These are phyloP conservation scores for Julus scanicus DNA, from an alignment of 2,888 invertebrate species.

Conservation along the genomic window DNA sequence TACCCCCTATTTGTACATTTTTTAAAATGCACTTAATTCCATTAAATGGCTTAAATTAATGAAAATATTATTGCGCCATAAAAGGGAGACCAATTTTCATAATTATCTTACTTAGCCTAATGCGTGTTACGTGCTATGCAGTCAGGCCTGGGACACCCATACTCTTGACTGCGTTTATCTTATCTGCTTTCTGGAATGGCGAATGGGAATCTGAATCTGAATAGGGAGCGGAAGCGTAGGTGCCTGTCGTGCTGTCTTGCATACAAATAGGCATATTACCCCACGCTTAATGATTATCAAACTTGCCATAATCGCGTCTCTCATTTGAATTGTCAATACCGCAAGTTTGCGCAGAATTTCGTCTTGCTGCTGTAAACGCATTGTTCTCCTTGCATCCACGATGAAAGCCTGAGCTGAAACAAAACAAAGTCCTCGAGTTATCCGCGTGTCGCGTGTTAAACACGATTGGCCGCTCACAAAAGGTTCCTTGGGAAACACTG, in stretches of 20 bases:
- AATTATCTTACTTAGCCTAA: conserved; percentile 42
- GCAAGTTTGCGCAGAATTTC: conserved; percentile 13
- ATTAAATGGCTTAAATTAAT: conserved; percentile 39
- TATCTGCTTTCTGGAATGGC: background rate
- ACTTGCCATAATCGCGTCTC: conserved; percentile 39
- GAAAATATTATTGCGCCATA: conserved; percentile 35
- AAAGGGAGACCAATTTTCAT: conserved; percentile 31
- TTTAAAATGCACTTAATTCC: conserved; percentile 18
- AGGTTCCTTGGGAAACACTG: background rate
- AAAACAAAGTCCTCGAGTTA: background rate
- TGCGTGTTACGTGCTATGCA: conserved; percentile 14
- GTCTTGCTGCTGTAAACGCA: background rate
- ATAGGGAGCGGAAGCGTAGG: background rate
- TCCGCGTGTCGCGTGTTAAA: background rate
- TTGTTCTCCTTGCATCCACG: background rate
- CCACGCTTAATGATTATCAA: conserved; percentile 30
- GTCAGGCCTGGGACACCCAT: background rate
- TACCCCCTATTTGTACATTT: background rate
- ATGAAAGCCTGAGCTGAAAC: background rate
- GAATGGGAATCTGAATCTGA: background rate
- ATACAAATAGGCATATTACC: conserved; percentile 29
- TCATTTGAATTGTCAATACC: conserved; percentile 39
- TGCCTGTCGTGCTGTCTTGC: background rate
- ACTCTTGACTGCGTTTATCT: conserved; percentile 31
- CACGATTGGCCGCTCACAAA: background rate